A percentile compares a stretch with the other conserved stretches of the same genome.
phyloP scores from a whole-genome alignment of 1,140 invertebrate genomes.

The Zaprionus lachaisei region DNA sequence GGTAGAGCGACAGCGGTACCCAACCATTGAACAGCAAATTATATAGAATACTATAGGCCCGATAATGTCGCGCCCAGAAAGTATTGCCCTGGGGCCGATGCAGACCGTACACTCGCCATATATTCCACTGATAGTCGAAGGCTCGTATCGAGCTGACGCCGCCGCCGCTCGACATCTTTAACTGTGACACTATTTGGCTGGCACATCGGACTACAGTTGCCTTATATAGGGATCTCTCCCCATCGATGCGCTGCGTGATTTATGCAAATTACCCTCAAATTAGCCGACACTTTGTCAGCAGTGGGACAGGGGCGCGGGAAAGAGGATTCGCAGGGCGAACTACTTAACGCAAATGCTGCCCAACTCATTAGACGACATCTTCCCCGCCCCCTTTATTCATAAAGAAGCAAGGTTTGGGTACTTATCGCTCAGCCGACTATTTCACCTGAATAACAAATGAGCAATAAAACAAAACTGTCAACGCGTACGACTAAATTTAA shows the following conservation, averaged over 20 bases:
- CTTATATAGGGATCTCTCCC: constrained; percentile 52
- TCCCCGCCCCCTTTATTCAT: not conserved
- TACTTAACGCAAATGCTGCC: constrained; percentile 20
- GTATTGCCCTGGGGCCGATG: constrained; percentile 24
- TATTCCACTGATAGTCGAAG: constrained; percentile 51
- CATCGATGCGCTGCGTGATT: constrained; percentile 20
- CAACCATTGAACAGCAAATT: not conserved
- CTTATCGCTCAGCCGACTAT: constrained; percentile 3
- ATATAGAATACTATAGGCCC: constrained; percentile 31
- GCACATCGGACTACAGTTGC: not conserved
- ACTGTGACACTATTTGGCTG: not conserved
- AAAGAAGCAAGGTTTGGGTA: constrained; percentile 11
- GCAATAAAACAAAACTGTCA: constrained; percentile 14
- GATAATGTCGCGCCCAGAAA: constrained; percentile 47
- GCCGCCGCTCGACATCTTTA: constrained; percentile 12
- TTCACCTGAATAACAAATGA: constrained; percentile 17
- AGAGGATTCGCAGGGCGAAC: not conserved
- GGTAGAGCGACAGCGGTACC: constrained; percentile 17
- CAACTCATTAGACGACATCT: constrained; percentile 7
- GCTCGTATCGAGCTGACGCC: constrained; percentile 51
- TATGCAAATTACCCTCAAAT: constrained; percentile 68
- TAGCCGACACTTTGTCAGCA: constrained; percentile 11
- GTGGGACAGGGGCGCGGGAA: not conserved
- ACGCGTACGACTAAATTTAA: constrained; percentile 4
- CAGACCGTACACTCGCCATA: constrained; percentile 54